Conservation (phyloP, 2,113 vertebrate genomes). For the Brachyhypopomus gauderio region DNA sequence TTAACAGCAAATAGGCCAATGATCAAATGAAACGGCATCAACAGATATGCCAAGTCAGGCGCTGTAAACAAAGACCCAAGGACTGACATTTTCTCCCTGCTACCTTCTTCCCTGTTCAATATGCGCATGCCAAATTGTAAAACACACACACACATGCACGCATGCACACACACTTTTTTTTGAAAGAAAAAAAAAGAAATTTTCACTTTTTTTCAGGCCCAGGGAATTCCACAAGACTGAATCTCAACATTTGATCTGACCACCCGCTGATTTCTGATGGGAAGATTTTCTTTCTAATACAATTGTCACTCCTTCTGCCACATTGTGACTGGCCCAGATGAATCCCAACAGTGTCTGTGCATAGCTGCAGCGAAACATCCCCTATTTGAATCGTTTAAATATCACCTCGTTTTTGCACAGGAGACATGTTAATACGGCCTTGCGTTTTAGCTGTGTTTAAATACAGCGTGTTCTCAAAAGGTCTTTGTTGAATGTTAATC, state of each 20-base stretch:
- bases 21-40: conserved; percentile 74
- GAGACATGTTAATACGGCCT: conserved; percentile 66
- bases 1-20: conserved; percentile 74
- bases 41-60: conserved; percentile 68
- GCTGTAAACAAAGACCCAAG: conserved; percentile 75
- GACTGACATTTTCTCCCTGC: conserved; percentile 64
- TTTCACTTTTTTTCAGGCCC: conserved; percentile 66
- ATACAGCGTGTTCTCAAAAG: conserved; percentile 30
- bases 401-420: conserved; percentile 62
- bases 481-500: conserved; percentile 51
- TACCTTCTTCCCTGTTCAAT: conserved; percentile 67
- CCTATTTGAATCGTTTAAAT: conserved; percentile 71
- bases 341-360: conserved; percentile 74
- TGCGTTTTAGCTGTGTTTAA: conserved; percentile 40
- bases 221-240: conserved; percentile 67
- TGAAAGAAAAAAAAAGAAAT: too few relatives aligned
- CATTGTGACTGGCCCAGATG: conserved; percentile 70
- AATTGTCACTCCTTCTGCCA: conserved; percentile 74
- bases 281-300: conserved; percentile 79
- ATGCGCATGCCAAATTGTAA: conserved; percentile 64
- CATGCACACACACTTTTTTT: too few relatives aligned
- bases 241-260: conserved; percentile 75
- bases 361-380: conserved; percentile 68
- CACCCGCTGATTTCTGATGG: conserved; percentile 75
- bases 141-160: conserved; percentile 56